phyloP scores from a whole-genome alignment of 1,140 invertebrate species.

The Aleiodes sp. region DNA sequence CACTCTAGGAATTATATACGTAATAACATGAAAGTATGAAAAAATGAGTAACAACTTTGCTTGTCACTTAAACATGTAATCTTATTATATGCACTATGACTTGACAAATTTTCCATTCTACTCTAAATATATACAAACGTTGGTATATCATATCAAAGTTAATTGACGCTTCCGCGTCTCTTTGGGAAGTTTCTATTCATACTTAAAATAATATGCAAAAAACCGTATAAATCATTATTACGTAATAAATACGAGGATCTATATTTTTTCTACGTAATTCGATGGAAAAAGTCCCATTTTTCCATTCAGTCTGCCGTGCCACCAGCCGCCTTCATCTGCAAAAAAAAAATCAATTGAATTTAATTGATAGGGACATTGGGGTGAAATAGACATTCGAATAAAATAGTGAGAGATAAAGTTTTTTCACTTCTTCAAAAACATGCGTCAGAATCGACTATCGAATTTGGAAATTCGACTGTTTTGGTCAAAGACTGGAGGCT shows the following conservation, averaged over 20 bases:
- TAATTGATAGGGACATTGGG: neutral
- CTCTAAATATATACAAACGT: neutral
- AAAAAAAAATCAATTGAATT: constrained; percentile 35
- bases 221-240: neutral
- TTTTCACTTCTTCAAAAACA: no score
- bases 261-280: constrained; percentile 72
- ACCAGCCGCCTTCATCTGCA: constrained; percentile 78
- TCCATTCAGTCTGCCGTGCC: constrained; percentile 70
- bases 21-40: no score
- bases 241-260: constrained; percentile 11
- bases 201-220: neutral
- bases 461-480: no score
- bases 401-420: neutral
- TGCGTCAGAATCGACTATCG: no score
- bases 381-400: neutral
- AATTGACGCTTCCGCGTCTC: neutral
- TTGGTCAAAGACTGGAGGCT: no score
- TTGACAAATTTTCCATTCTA: no score
- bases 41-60: no score
- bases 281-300: constrained; percentile 75
- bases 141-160: neutral
- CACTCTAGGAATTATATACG: no score
- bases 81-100: no score
- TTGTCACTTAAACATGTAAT: no score
- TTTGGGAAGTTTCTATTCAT: constrained; percentile 8